Percentiles rank a stretch among this genome's conserved stretches.
These are phyloP conservation scores for Troides oblongomaculatus DNA, from an alignment of 2,888 invertebrate species.

Conservation along the genomic window DNA sequence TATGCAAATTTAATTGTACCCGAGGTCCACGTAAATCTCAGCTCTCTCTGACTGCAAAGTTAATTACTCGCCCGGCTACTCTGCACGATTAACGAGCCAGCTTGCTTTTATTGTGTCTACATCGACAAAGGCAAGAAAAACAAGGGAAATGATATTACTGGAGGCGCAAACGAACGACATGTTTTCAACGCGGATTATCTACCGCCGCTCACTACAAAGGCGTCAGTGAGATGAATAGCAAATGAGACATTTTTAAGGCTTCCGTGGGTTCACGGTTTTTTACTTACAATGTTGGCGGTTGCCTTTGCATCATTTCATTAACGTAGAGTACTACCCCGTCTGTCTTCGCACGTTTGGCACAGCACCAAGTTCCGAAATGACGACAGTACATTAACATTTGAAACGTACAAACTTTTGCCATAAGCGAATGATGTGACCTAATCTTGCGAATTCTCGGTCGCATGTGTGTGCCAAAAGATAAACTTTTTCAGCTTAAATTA, in stretches of 20 bases:
- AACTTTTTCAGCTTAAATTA: conserved; percentile 26
- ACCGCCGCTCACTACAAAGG: conserved; percentile 22
- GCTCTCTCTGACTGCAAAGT: conserved; percentile 70
- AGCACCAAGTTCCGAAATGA: conserved; percentile 60
- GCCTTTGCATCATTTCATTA: conserved; percentile 21
- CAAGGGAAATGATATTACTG: conserved; percentile 56
- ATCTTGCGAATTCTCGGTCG: conserved; percentile 17
- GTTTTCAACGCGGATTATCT: conserved; percentile 23
- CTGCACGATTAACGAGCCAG: conserved; percentile 69
- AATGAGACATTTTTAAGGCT: conserved; percentile 26
- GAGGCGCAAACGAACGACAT: conserved; percentile 41
- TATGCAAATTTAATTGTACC: conserved; percentile 80
- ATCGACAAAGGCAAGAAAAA: conserved; percentile 61
- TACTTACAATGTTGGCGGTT: conserved; percentile 18
- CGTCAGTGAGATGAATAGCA: conserved; percentile 23
- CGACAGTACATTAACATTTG: conserved; percentile 46
- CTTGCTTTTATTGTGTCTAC: conserved; percentile 73
- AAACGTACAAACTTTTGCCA: conserved; percentile 33
- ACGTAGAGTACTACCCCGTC: conserved; percentile 23
- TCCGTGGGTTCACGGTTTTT: conserved; percentile 1
- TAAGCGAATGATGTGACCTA: conserved; percentile 26
- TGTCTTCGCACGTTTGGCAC: conserved; percentile 51
- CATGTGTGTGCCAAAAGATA: conserved; percentile 27
- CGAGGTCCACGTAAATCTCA: conserved; percentile 76
- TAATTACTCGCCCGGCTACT: conserved; percentile 72